Evolutionary conservation across 2,113 vertebrate genomes (phyloP), one percentile per base, ranked within the genome.

Genomic region (Epinephelus moara): DNA sequence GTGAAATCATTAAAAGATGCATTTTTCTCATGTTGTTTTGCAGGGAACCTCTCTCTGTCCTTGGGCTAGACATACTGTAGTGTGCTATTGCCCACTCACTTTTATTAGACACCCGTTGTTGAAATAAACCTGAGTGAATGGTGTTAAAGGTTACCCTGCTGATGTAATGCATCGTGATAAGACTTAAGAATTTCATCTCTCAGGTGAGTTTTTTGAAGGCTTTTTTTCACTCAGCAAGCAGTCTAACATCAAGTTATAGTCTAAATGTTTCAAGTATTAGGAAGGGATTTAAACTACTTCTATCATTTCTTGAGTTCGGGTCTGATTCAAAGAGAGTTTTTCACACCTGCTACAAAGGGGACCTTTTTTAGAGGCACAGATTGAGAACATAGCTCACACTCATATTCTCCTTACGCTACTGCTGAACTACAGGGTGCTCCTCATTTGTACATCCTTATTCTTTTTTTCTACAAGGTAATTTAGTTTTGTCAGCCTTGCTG

Each of bases 91-190:
- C n/a, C 61, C 49, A 27, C 53, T 75, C 55, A 74, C 47, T 71
- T 87, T 57, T 62, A 68, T 80, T 57, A 76, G 69, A 62, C 18
- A 62, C 37, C 13, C 1, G 2, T 72, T 8, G 1, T 4, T 47
- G 18, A 47, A 57, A 72, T 11, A 64, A 75, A 45, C 19, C 61
- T 12, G 59, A 84, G 23, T 70, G 63, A 33, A 66, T 63, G 23
- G 18, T 42, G 62, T 67, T 13, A 55, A 72, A 81, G 70, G 62
- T 59, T 53, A 74, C 53, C 40, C 15, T n/a, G 40, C 50, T 86
- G n/a, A 84, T 82, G 70, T 14, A 61, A 80, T 72, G 25, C 61
- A 56, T 50, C 15, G 37, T 66, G 70, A 59, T 74, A 55, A 61
- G 55, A 50, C 61, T n/a, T 62, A 57, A 67, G 42, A 59, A 52